Evolutionary conservation across 2,888 invertebrate species (phyloP).

Genomic region (Hemaris fuciformis): DNA sequence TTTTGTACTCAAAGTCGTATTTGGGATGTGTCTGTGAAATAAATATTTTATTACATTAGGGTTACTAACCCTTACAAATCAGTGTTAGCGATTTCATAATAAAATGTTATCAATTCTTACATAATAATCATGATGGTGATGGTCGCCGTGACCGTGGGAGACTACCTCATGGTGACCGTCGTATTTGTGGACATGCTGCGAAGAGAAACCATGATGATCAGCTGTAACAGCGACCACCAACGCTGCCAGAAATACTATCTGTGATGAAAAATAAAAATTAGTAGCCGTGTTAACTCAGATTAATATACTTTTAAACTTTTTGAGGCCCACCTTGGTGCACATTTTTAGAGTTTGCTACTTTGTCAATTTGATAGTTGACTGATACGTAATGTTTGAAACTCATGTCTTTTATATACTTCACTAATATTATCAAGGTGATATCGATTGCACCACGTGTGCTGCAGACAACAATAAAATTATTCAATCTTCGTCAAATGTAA

Average conservation of each 20-base stretch:
- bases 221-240: background rate
- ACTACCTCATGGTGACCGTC: constrained; percentile 17
- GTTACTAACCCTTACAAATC: background rate
- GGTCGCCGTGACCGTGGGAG: constrained; percentile 1
- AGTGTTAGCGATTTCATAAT: background rate
- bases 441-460: too few species aligned
- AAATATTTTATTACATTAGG: background rate
- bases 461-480: too few species aligned
- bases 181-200: constrained; percentile 18
- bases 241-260: background rate
- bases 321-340: too few species aligned
- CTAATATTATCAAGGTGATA: too few species aligned
- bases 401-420: too few species aligned
- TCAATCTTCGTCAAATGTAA: too few species aligned
- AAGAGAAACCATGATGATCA: constrained; percentile 6
- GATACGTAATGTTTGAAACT: too few species aligned
- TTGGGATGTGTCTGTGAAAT: constrained; percentile 51
- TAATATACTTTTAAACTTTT: too few species aligned
- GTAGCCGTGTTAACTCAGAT: too few species aligned
- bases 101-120: background rate
- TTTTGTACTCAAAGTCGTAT: constrained; percentile 51
- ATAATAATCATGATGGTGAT: constrained; percentile 16
- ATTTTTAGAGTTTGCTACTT: too few species aligned
- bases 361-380: too few species aligned
- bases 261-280: too few species aligned